Base-by-base conservation (phyloP, 2,113 vertebrate genomes). In the Gopherus evgoodei region DNA sequence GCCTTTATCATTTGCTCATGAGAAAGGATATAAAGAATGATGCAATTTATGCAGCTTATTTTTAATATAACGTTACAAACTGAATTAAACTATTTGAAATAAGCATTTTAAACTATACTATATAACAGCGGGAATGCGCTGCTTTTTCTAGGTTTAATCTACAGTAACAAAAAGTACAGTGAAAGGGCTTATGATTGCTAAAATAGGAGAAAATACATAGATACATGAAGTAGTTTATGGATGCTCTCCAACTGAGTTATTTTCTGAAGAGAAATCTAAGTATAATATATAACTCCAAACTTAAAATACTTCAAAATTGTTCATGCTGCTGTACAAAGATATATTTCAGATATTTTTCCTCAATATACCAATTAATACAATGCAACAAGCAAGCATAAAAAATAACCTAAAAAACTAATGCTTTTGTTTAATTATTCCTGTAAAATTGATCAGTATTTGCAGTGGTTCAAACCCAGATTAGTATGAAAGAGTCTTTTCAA, bases 361-460 rank as follows among this genome's bases (percentile, higher is more conserved):
- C 35, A n/a, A 57, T 29, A 42, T 49, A 76, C 53, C 53, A 0
- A 0, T 59, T 92, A 79, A 78, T 0, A 5, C 3, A 81, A 13
- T 1, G 0, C n/a, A 59, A 2, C 31, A 59, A 10, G 22, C 35
- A 83, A 84, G 53, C 1, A 2, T 19, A 44, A 82, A 84, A 95
- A 82, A 49, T 44, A 91, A 42, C 6, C 9, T 31, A 62, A 93
- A 78, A 69, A 62, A 62, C 9, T 2, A 62, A 85, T 9, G 83
- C 19, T 69, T 79, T 25, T 72, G 83, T 75, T 11, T 65, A 94
- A 49, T 22, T 49, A 90, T 11, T 11, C 7, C 22, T 11, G 65
- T 2, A 1, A 38, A 88, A 65, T 86, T 21, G 85, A 85, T 54
- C 0, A 2, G 12, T 11, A 83, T 72, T 4, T 17, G 13, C 42